Conservation (phyloP, 1,140 invertebrate genomes). For the Eumeta japonica region DNA sequence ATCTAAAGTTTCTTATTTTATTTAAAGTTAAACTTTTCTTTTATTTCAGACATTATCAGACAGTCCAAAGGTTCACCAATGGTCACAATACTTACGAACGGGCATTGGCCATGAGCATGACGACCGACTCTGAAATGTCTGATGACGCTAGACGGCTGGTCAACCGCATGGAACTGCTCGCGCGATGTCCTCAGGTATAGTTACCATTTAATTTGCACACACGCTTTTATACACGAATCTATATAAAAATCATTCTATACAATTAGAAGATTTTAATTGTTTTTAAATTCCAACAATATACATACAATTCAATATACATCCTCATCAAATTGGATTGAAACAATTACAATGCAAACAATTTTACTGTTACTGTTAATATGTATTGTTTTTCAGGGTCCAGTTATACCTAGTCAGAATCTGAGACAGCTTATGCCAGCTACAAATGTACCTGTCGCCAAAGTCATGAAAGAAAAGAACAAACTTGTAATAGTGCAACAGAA, state of each 20-base stretch:
- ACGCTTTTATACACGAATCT: not conserved
- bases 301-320: not conserved
- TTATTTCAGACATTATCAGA: constrained; percentile 32
- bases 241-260: not conserved
- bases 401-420: constrained; percentile 61
- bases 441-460: constrained; percentile 65
- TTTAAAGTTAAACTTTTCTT: not conserved
- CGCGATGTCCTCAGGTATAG: constrained; percentile 37
- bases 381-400: constrained; percentile 32
- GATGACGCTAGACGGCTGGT: constrained; percentile 46
- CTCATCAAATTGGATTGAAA: constrained; percentile 3
- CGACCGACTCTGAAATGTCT: constrained; percentile 44
- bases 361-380: not conserved
- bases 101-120: constrained; percentile 36
- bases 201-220: too few species aligned
- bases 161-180: constrained; percentile 40
- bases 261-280: not conserved
- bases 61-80: constrained; percentile 32
- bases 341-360: not conserved
- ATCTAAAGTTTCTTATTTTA: too few species aligned
- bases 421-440: constrained; percentile 62
- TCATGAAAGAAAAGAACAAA: constrained; percentile 75
- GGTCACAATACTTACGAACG: constrained; percentile 26
- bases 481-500: constrained; percentile 70
- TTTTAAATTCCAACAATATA: not conserved